These are phyloP conservation scores for Frieseomelitta varia DNA, from an alignment of 1,140 invertebrate genomes.

Conservation along the genomic window DNA sequence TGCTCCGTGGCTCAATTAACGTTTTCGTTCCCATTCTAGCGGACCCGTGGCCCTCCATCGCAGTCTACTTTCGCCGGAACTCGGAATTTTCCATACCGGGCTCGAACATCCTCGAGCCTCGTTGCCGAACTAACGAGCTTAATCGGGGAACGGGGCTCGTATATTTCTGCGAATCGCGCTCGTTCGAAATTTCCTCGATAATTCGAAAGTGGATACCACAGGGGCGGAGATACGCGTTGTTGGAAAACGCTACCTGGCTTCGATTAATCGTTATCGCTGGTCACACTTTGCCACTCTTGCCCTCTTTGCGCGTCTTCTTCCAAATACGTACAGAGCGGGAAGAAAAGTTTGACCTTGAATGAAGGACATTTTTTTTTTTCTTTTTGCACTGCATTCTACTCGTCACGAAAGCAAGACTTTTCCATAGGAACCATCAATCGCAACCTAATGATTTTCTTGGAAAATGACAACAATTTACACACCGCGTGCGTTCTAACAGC, in stretches of 20 bases:
- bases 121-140: constrained; percentile 20
- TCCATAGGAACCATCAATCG: no score
- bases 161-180: constrained; percentile 24
- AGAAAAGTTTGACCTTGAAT: no score
- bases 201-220: not conserved
- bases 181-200: constrained; percentile 16
- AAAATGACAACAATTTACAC: no score
- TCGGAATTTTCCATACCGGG: not conserved
- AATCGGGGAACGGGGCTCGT: constrained; percentile 31
- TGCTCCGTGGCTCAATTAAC: constrained; percentile 32
- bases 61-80: not conserved
- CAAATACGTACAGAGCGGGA: no score
- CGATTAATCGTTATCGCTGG: constrained; percentile 8
- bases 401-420: no score
- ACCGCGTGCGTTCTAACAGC: no score
- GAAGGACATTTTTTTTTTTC: no score
- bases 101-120: not conserved
- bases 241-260: constrained; percentile 1
- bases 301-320: no score
- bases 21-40: constrained; percentile 1
- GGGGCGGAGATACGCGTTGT: not conserved
- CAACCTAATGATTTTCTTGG: no score
- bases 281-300: no score
- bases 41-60: not conserved
- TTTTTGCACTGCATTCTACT: no score